Percentiles rank a stretch among this genome's conserved stretches.
phyloP scores from a whole-genome alignment of 2,113 vertebrate species.

The Vulpes ferrilata region DNA sequence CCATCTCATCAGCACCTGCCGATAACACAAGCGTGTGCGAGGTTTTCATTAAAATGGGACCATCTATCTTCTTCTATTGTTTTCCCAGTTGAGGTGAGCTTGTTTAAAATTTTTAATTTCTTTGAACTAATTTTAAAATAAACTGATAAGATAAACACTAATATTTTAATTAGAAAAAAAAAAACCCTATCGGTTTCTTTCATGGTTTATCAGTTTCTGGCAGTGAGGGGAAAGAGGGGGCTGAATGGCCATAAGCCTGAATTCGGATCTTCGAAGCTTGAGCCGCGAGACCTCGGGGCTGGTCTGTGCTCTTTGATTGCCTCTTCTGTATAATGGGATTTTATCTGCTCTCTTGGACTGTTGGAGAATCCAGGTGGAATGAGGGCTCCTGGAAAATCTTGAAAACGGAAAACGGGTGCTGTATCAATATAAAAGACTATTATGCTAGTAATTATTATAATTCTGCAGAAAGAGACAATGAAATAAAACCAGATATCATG shows the following conservation, averaged over 20 bases:
- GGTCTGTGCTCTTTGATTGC: neutral
- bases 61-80: slow-evolving; percentile 60
- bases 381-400: neutral
- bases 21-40: neutral
- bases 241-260: fast-evolving
- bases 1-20: neutral
- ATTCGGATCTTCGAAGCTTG: neutral
- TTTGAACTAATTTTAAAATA: slow-evolving; percentile 69
- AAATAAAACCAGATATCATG: neutral
- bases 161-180: slow-evolving; percentile 48
- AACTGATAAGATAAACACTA: slow-evolving; percentile 56
- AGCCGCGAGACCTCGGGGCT: neutral
- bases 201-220: neutral
- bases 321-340: neutral
- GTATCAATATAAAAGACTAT: neutral
- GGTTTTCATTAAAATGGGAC: slow-evolving; percentile 63
- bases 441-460: no score
- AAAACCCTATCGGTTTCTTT: neutral
- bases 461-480: neutral
- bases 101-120: slow-evolving; percentile 66
- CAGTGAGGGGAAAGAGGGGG: no score
- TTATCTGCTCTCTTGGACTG: neutral
- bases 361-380: neutral
- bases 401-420: neutral
- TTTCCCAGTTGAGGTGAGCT: slow-evolving; percentile 49